Evolutionary conservation across 1,140 invertebrate genomes (phyloP), one percentile per base, ranked within the genome.

Genomic region (Nasonia vitripennis): DNA sequence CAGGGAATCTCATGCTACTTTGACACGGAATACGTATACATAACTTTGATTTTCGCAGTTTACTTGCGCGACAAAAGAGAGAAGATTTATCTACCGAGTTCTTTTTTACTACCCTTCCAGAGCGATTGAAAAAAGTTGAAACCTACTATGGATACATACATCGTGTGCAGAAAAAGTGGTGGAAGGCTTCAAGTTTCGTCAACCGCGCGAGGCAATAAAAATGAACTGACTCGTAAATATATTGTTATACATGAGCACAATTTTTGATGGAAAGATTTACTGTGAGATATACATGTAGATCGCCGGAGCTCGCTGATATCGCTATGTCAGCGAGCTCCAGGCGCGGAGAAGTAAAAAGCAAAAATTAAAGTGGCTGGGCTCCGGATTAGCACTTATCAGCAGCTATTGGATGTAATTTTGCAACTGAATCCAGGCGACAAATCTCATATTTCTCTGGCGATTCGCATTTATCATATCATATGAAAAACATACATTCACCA

Each of bases 301-400:
- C 5, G 17, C 20, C 6, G 20, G 6, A n/a, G 55, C 20, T 62
- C 55, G 6, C 55, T 55, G 55, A 7, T 17, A 7, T 17, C 55
- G 20, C 20, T 17, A 2, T n/a, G 5, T 20, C 55, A n/a, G 17
- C 0, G 55, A 20, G 17, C 17, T 17, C 55, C 55, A 7, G 2
- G 17, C 17, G 17, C 17, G 55, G 4, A 3, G 12, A 51, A 73
- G 70, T 81, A 73, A 73, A 81, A 20, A 62, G 81, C 81, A 83
- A 83, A 83, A 83, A 83, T 77, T 73, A 83, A 83, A 83, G 81
- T 62, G 71, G 81, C 81, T 83, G 81, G 48, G 48, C 81, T 83
- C 81, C 81, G 81, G 71, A 83, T 83, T 83, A 75, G 12, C 73
- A 77, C 81, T 83, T 83, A 83, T 75, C 71, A 75, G 70, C 80